Percentiles rank a stretch among this genome's conserved stretches.
phyloP scores from a whole-genome alignment of 2,113 vertebrate genomes.

The Climacteris rufus region DNA sequence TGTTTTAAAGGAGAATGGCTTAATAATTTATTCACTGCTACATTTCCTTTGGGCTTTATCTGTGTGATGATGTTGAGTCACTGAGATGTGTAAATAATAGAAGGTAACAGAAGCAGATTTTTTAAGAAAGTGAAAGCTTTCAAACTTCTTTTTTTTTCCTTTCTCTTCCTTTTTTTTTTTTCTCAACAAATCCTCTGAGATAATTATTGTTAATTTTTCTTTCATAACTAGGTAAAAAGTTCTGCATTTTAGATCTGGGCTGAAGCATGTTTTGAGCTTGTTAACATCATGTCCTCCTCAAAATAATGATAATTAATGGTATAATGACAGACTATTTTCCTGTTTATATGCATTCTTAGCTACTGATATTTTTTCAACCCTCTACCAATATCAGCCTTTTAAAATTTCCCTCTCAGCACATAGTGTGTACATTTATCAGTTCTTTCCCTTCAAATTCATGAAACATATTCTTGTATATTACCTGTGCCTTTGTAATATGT shows the following conservation, averaged over 20 bases:
- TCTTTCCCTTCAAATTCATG: neutral
- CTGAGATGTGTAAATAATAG: conserved; percentile 41
- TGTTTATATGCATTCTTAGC: neutral
- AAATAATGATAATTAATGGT: neutral
- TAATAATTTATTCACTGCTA: conserved; percentile 71
- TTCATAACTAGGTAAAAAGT: neutral
- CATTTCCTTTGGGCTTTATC: conserved; percentile 68
- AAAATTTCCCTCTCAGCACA: neutral
- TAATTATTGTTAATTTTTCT: neutral
- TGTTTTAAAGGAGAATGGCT: conserved; percentile 50
- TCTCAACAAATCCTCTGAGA: neutral
- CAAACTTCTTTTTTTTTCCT: neutral
- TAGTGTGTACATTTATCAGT: neutral
- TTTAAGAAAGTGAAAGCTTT: neutral
- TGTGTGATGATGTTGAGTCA: conserved; percentile 51
- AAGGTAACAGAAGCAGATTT: conserved; percentile 16
- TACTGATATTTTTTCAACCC: neutral
- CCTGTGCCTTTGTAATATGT: neutral
- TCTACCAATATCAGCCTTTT: neutral
- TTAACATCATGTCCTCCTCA: neutral
- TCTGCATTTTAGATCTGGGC: neutral
- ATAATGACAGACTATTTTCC: neutral
- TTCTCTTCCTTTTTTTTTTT: neutral
- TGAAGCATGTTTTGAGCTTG: neutral
- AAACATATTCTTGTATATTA: neutral